Conservation (phyloP, 1,140 invertebrate genomes). For the Zaprionus davidi region DNA sequence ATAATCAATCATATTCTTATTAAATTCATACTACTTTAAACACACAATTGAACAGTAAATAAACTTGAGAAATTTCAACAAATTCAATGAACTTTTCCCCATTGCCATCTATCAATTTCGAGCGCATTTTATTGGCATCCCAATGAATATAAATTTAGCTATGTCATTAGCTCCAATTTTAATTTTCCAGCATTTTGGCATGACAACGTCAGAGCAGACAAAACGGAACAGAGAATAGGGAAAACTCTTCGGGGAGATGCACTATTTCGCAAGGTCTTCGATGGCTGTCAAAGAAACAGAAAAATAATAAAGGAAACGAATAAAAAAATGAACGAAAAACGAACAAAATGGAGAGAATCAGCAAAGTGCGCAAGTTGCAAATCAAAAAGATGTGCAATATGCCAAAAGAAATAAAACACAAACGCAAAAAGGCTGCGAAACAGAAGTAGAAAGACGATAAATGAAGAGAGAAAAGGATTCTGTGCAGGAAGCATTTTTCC, state of each 20-base stretch:
- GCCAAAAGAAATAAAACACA: conserved; percentile 19
- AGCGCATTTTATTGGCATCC: not conserved
- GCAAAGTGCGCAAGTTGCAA: conserved; percentile 67
- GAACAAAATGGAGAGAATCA: conserved; percentile 32
- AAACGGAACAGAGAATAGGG: not conserved
- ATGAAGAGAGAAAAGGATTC: conserved; percentile 58
- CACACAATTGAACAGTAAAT: not conserved
- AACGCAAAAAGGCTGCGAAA: not conserved
- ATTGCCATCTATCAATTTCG: not conserved
- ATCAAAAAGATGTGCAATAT: conserved; percentile 61
- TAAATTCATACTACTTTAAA: not conserved
- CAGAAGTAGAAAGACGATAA: not conserved
- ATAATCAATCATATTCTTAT: not conserved
- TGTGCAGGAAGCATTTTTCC: conserved; percentile 47
- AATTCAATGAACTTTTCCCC: not conserved
- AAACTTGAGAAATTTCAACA: not conserved
- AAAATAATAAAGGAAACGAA: conserved; percentile 2
- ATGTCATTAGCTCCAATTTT: conserved; percentile 49
- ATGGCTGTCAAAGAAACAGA: conserved; percentile 60
- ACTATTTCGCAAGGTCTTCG: conserved; percentile 42
- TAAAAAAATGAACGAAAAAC: conserved; percentile 45
- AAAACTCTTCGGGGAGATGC: conserved; percentile 36
- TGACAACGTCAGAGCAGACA: conserved; percentile 32
- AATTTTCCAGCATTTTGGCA: conserved; percentile 53
- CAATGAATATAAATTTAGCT: conserved; percentile 18